Evolutionary conservation across 2,888 invertebrate species (phyloP).

Genomic region (Ischnura elegans): DNA sequence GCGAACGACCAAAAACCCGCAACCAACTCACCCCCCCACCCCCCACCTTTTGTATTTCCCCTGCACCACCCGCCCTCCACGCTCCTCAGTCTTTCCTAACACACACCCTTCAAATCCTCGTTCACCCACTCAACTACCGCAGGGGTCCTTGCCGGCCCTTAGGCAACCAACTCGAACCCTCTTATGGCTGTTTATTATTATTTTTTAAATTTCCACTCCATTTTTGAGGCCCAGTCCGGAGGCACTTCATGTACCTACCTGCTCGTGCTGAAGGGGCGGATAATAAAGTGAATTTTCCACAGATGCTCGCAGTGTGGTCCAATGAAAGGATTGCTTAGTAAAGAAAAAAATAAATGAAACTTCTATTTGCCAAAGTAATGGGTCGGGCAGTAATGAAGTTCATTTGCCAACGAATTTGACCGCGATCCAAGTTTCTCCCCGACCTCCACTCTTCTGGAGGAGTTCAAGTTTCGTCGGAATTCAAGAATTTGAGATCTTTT

Average conservation of each 20-base stretch:
- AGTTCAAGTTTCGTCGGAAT: too few relatives aligned
- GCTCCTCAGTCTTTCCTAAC: too few relatives aligned
- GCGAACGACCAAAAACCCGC: neutral
- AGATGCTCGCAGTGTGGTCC: neutral
- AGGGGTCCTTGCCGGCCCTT: neutral
- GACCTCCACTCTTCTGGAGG: neutral
- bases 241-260: neutral
- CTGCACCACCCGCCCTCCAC: neutral
- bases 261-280: neutral
- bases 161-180: neutral
- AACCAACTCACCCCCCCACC: neutral
- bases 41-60: neutral
- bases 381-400: neutral
- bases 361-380: neutral
- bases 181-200: neutral
- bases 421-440: neutral
- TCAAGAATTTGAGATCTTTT: too few relatives aligned
- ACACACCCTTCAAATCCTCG: too few relatives aligned
- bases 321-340: neutral
- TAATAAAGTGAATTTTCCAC: neutral
- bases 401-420: neutral
- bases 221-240: neutral
- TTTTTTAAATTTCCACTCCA: neutral
- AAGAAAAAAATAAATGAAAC: neutral
- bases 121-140: conserved; percentile 11